These are phyloP conservation scores for Pyrocoelia pectoralis DNA, from an alignment of 2,888 invertebrate species.

Conservation along the genomic window DNA sequence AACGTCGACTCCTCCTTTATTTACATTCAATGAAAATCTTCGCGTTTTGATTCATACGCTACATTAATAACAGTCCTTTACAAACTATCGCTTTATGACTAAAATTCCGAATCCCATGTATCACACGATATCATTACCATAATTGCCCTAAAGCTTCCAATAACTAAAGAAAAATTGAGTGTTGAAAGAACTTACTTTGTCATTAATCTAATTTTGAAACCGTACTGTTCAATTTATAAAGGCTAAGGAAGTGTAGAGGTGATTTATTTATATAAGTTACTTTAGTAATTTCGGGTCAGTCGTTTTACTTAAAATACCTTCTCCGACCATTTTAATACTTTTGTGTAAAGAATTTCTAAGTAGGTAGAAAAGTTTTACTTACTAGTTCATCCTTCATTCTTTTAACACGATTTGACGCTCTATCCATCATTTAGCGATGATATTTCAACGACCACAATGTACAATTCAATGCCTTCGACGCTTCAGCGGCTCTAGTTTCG, in stretches of 20 bases:
- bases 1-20: slow-evolving; percentile 32
- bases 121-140: slow-evolving; percentile 18
- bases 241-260: neutral
- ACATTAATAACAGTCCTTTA: slow-evolving; percentile 21
- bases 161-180: slow-evolving; percentile 15
- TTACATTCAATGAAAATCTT: slow-evolving; percentile 31
- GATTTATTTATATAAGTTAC: neutral
- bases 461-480: slow-evolving; percentile 36
- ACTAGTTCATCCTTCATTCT: slow-evolving; percentile 31
- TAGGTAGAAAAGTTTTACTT: slow-evolving; percentile 24
- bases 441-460: slow-evolving; percentile 34
- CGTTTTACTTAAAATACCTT: slow-evolving; percentile 12
- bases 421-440: slow-evolving; percentile 42
- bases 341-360: slow-evolving; percentile 18
- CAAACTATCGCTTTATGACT: slow-evolving; percentile 17
- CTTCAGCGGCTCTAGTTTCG: slow-evolving; percentile 28
- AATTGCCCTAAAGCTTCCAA: slow-evolving; percentile 21
- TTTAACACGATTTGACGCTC: slow-evolving; percentile 33
- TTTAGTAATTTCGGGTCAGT: slow-evolving; percentile 1
- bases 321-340: slow-evolving; percentile 9
- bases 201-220: slow-evolving; percentile 10
- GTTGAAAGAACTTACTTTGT: neutral
- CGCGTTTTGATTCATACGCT: slow-evolving; percentile 18
- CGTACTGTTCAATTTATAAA: neutral
- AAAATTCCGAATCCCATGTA: slow-evolving; percentile 14